A percentile compares a stretch with the other conserved stretches of the same genome.
Conservation (phyloP, 1,140 invertebrate species). For the Drosophila malerkotliana region DNA sequence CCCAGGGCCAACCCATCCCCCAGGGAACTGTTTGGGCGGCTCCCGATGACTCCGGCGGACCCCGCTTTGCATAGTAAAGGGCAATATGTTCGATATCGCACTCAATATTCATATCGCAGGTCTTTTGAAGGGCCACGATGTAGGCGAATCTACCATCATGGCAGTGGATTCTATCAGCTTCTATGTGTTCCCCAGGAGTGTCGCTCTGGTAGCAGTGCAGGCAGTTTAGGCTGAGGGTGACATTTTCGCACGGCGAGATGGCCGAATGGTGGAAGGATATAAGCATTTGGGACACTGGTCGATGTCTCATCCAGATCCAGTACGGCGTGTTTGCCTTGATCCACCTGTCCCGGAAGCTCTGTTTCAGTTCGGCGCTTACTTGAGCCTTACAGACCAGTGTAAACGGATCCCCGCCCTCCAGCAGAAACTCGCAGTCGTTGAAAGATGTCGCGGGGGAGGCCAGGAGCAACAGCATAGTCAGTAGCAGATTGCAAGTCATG, state of each 20-base stretch:
- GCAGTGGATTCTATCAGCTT: constrained; percentile 14
- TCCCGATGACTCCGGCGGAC: not conserved
- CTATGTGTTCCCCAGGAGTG: constrained; percentile 6
- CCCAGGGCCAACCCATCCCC: not conserved
- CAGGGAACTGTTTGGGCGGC: not conserved
- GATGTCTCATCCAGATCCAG: constrained; percentile 17
- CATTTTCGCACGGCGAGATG: constrained; percentile 21
- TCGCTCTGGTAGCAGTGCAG: constrained; percentile 21
- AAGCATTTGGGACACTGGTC: not conserved
- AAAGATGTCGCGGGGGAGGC: constrained; percentile 2
- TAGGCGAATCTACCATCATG: constrained; percentile 20
- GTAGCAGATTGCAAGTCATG: constrained; percentile 7
- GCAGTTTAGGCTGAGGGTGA: constrained; percentile 24
- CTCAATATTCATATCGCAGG: constrained; percentile 1
- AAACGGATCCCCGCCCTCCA: constrained; percentile 14
- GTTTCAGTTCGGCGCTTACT: constrained; percentile 18
- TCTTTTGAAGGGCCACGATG: constrained; percentile 9
- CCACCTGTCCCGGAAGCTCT: constrained; percentile 30
- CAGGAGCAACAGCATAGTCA: not conserved
- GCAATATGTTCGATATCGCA: not conserved
- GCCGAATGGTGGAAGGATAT: constrained; percentile 26
- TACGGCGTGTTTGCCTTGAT: constrained; percentile 8
- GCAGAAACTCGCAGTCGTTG: constrained; percentile 32
- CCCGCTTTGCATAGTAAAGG: constrained; percentile 11
- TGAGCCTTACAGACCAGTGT: constrained; percentile 4